Base-by-base conservation (phyloP, 2,888 invertebrate genomes). In the Vandiemenella viatica region DNA sequence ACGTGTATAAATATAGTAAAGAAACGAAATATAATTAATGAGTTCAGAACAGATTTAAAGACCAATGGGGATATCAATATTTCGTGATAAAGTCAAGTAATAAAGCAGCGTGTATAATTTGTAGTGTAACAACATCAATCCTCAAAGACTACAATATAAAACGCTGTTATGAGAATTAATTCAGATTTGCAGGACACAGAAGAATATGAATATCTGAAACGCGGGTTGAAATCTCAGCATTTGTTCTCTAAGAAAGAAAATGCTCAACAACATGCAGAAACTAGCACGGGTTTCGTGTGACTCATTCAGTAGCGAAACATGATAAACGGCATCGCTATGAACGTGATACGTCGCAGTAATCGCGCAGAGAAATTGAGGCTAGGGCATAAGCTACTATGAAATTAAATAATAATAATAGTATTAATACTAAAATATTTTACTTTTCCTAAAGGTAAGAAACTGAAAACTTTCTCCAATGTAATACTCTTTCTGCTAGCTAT, bases 161-260 rank as follows among this genome's bases (percentile, higher is more conserved):
- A 17, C n/a, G 43, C 7, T 19, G 18, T 43, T 43, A 18, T 43
- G 43, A 19, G 43, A 43, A 10, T 43, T 17, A 43, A 43, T 52
- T 13, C 37, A 56, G 52, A 45, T 54, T 57, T 10, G 7, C 26
- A 8, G 10, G 7, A 10, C 7, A 8, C 10, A 23, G 26, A 23
- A 23, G 10, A 23, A 23, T 23, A 23, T 23, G 26, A 8, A 23
- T 23, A 6, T 23, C 10, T 23, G 6, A 23, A 23, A 23, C 26
- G 26, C 6, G 26, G 26, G 26, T 23, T 23, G 26, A 23, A 23
- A 23, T 23, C 26, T 23, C 26, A 23, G 10, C 26, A 23, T 8
- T 23, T 23, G 26, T 23, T 23, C 7, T 23, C 10, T 23, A 10
- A 23, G 26, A 23, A 23, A 23, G 26, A 8, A 23, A 23, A 23